Evolutionary conservation across 2,113 vertebrate species (phyloP).

Genomic region (Nesoenas mayeri): DNA sequence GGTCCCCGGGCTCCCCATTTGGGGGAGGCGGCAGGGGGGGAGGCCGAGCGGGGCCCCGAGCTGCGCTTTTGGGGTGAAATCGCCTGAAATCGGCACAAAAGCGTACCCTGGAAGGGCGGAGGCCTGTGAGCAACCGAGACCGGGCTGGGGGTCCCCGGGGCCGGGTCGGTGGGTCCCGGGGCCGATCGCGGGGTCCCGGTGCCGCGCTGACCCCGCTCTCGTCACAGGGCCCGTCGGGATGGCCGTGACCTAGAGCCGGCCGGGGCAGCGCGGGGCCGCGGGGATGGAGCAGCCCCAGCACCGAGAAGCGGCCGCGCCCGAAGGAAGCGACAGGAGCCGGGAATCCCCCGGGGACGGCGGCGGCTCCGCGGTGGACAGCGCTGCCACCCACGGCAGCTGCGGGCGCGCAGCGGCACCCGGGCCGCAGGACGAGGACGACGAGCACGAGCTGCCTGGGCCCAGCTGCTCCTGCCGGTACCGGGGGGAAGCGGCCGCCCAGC

Average conservation of each 20-base stretch:
- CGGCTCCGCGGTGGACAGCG: not conserved
- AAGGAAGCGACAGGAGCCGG: not conserved
- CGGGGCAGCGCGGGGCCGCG: not conserved
- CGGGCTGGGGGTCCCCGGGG: not conserved
- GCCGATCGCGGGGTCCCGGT: not conserved
- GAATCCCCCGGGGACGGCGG: not conserved
- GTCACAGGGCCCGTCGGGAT: not conserved
- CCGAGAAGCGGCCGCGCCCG: not conserved
- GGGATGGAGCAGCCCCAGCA: not conserved
- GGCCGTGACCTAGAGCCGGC: not conserved
- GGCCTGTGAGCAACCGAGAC: not conserved
- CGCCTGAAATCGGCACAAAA: not conserved
- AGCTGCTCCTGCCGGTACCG: slow-evolving; percentile 30
- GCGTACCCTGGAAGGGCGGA: not conserved
- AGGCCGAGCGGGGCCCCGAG: not conserved
- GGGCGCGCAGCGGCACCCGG: not conserved
- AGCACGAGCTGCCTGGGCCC: not conserved
- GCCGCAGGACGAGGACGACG: not conserved
- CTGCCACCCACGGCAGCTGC: slow-evolving; percentile 45
- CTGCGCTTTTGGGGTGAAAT: not conserved
- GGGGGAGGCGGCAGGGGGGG: no score
- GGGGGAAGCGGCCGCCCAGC: not conserved
- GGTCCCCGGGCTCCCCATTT: no score
- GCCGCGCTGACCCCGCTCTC: not conserved
- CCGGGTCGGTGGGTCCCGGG: not conserved